phyloP scores from a whole-genome alignment of 2,797 vertebrate genomes.

The Scyliorhinus canicula region DNA sequence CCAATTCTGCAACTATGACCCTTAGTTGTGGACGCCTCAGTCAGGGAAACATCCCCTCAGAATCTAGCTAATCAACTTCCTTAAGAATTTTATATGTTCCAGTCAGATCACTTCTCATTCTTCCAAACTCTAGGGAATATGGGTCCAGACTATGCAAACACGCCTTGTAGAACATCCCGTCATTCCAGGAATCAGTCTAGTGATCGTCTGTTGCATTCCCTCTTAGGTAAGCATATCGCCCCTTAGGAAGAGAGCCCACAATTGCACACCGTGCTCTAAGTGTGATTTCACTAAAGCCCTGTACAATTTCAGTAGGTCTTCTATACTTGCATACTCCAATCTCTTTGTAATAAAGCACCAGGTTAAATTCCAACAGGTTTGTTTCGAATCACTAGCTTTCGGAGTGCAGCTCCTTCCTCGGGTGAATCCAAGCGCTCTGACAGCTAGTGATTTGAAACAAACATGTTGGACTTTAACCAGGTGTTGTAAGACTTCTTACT shows the following conservation, averaged over 20 bases:
- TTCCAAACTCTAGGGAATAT: neutral
- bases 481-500: too few species aligned
- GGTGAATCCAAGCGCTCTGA: too few species aligned
- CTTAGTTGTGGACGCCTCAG: neutral
- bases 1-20: neutral
- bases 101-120: neutral
- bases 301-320: neutral
- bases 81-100: neutral
- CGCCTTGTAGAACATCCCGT: neutral
- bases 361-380: too few species aligned
- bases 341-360: neutral
- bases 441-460: too few species aligned
- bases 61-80: neutral
- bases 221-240: neutral
- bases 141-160: neutral
- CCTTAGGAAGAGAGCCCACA: neutral
- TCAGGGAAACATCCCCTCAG: neutral
- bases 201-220: neutral
- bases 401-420: too few species aligned
- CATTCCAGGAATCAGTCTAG: neutral
- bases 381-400: too few species aligned
- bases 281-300: too few species aligned
- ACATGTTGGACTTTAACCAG: too few species aligned
- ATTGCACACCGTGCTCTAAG: neutral
- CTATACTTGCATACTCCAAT: neutral